Conservation (phyloP, 92 coral and sea anemone genomes). For the Porites lobata region DNA sequence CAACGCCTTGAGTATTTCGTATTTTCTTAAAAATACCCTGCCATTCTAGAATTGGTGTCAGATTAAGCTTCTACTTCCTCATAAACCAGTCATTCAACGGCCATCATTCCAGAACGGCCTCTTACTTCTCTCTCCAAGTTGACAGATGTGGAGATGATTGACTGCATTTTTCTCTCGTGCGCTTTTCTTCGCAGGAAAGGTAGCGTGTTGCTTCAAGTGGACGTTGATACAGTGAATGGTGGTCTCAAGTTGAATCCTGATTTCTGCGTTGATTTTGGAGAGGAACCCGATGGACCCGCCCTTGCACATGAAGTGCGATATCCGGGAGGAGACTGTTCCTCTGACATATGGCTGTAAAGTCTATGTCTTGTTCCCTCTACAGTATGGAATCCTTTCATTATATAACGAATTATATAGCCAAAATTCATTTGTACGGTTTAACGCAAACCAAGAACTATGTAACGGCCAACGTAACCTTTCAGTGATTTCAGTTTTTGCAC, state of each 20-base stretch:
- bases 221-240: conserved; percentile 90
- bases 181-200: conserved; percentile 79
- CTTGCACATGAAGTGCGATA: conserved; percentile 98
- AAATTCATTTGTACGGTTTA: not conserved
- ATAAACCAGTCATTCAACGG: not conserved
- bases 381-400: not conserved
- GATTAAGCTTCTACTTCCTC: not conserved
- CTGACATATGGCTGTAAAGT: conserved; percentile 90
- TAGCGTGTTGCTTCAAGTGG: conserved; percentile 86
- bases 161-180: not conserved
- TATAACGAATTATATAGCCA: not conserved
- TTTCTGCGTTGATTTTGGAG: conserved; percentile 97
- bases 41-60: not conserved
- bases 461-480: not conserved
- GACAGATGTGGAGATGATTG: not conserved
- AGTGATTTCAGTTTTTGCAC: not conserved
- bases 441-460: not conserved
- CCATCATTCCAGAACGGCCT: not conserved
- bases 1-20: not conserved
- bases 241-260: conserved; percentile 91
- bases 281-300: conserved; percentile 95
- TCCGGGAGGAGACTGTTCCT: conserved; percentile 99
- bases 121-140: not conserved
- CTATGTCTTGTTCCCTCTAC: not conserved
- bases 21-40: not conserved